Percentiles rank a stretch among this genome's conserved stretches.
phyloP scores from a whole-genome alignment of 2,888 invertebrate species.

The Endomychus coccineus region DNA sequence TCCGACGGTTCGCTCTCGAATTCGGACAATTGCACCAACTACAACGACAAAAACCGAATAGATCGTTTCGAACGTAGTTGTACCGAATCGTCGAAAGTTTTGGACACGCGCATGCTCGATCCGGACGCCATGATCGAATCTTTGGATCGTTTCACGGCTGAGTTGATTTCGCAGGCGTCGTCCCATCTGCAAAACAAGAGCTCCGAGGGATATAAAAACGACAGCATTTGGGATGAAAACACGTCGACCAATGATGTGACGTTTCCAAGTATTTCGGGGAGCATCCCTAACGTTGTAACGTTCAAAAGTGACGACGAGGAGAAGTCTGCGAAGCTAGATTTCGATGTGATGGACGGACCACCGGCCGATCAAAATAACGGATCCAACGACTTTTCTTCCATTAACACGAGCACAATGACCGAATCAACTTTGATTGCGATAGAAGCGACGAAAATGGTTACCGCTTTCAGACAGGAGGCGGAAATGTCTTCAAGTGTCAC shows the following conservation, averaged over 20 bases:
- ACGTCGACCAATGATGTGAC: conserved; percentile 71
- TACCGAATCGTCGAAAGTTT: conserved; percentile 28
- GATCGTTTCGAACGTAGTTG: conserved; percentile 32
- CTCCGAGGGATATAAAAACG: conserved; percentile 20
- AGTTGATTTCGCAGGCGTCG: conserved; percentile 57
- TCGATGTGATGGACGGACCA: conserved; percentile 24
- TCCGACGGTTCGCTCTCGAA: conserved; percentile 14
- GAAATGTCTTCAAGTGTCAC: conserved; percentile 46
- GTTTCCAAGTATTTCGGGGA: conserved; percentile 73
- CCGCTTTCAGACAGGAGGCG: conserved; percentile 47
- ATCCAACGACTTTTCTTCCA: conserved; percentile 44
- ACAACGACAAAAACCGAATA: conserved; percentile 9
- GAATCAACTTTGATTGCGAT: conserved; percentile 65
- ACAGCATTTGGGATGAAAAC: conserved; percentile 77
- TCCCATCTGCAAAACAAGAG: conserved; percentile 51
- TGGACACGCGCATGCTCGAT: conserved; percentile 46
- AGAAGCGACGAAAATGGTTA: conserved; percentile 65
- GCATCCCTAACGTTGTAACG: conserved; percentile 63
- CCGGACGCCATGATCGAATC: conserved; percentile 63
- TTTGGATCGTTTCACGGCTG: conserved; percentile 56
- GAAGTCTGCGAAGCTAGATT: conserved; percentile 5
- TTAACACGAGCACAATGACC: conserved; percentile 54
- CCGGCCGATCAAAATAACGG: conserved; percentile 20
- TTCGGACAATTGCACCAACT: conserved; percentile 19
- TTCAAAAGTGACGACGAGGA: conserved; percentile 51